Base-by-base conservation (phyloP, 2,888 invertebrate species). In the Morpho deidamia region DNA sequence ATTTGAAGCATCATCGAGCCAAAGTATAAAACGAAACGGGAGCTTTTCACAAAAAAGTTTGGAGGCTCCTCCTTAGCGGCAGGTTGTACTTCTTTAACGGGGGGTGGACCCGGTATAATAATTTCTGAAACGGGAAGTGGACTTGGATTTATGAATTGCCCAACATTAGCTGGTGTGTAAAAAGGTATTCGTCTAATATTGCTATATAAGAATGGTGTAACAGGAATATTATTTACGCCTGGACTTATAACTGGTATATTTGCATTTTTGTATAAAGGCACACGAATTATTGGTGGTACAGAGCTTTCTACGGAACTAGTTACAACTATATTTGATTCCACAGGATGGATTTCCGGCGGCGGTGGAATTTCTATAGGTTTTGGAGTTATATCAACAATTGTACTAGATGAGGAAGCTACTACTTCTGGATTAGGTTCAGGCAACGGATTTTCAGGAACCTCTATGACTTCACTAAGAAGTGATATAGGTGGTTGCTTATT, bases 1-100 rank as follows among this genome's bases (percentile, higher is more conserved):
- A 81, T 65, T 58, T 81, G 74, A 32, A 84, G 64, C 43, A 87
- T 69, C 40, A 81, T 70, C 11, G 81, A 81, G n/a, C 84, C 81
- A 34, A 78, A 77, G 53, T 78, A 76, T 40, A 81, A 60, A 11
- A 78, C 81, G 39, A 77, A 68, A 43, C 71, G 72, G 8, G 78
- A 74, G 11, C 81, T 74, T 59, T 71, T 69, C 7, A 65, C 60
- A 5, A 73, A 58, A 32, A 69, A 59, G 53, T 66, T 66, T 7
- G 63, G 62, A n/a, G 62, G 56, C 45, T 62, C 58, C 47, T 51
- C 46, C 44, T 56, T 58, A 7, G 54, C 47, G 11, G 55, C 46
- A n/a, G 60, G 55, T 38, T 60, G 51, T 12, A 55, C 56, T 35
- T 53, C 56, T 42, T 53, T 50, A 11, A 41, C 46, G 4, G 46